A percentile compares a stretch with the other conserved stretches of the same genome.
Conservation (phyloP, 2,797 vertebrate genomes). For the Ctenopoma multispine region DNA sequence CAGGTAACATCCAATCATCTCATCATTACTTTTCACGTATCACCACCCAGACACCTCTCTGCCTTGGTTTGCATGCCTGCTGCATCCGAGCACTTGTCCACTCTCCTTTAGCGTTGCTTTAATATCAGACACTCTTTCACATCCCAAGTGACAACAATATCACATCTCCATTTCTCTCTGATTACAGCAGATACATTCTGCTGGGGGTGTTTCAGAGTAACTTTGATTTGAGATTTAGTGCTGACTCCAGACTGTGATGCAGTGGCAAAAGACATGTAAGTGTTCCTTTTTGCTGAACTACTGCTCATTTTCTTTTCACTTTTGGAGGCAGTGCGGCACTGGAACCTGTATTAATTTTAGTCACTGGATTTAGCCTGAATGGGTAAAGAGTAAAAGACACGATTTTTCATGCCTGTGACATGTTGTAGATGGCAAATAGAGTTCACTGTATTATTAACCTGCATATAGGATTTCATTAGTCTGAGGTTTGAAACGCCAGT, state of each 20-base stretch:
- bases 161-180: constrained; percentile 25
- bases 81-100: constrained; percentile 27
- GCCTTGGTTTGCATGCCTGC: constrained; percentile 7
- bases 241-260: constrained; percentile 21
- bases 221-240: constrained; percentile 43
- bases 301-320: constrained; percentile 11
- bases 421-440: constrained; percentile 33
- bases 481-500: constrained; percentile 12
- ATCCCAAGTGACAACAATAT: constrained; percentile 28
- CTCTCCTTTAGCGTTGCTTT: constrained; percentile 41
- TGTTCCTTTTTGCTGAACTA: constrained; percentile 12
- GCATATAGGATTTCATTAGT: constrained; percentile 31
- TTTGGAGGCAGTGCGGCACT: constrained; percentile 20
- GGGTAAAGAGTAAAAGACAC: constrained; percentile 16
- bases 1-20: constrained; percentile 41
- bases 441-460: constrained; percentile 51
- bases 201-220: constrained; percentile 29
- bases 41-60: constrained; percentile 14
- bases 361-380: constrained; percentile 36
- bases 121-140: constrained; percentile 30
- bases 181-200: constrained; percentile 15
- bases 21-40: constrained; percentile 36
- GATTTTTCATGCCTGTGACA: constrained; percentile 30
- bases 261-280: constrained; percentile 11
- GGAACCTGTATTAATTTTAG: constrained; percentile 23